A percentile compares a stretch with the other conserved stretches of the same genome.
These are phyloP conservation scores for Drosophila kohkoa DNA, from an alignment of 1,140 invertebrate species.

Conservation along the genomic window DNA sequence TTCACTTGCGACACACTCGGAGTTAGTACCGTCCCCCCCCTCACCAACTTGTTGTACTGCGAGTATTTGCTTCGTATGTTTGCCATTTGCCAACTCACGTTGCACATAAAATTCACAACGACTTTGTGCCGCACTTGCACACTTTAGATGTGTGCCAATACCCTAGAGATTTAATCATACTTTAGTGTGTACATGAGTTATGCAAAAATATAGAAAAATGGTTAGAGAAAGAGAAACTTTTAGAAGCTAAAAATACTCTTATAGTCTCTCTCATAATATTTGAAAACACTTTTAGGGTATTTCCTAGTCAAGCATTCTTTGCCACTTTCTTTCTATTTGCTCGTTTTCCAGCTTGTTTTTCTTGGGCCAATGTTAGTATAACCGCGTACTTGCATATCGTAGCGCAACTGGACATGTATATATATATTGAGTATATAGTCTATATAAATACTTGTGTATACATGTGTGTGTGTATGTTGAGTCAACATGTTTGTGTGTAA, in stretches of 20 bases:
- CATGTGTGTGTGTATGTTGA: neutral
- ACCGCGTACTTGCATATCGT: conserved; percentile 42
- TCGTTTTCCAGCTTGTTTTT: conserved; percentile 61
- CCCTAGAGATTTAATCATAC: neutral
- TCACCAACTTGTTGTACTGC: conserved; percentile 32
- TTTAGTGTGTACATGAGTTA: neutral
- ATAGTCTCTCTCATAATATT: too few species aligned
- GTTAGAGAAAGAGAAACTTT: too few species aligned
- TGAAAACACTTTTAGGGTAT: conserved; percentile 15
- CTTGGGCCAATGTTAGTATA: conserved; percentile 55
- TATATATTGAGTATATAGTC: conserved; percentile 7
- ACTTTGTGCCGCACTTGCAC: conserved; percentile 37
- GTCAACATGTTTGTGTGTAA: conserved; percentile 29
- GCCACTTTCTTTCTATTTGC: conserved; percentile 14
- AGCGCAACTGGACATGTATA: conserved; percentile 20
- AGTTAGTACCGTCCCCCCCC: conserved; percentile 18
- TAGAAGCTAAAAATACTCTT: too few species aligned
- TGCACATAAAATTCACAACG: conserved; percentile 62
- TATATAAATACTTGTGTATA: neutral
- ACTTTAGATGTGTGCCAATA: conserved; percentile 10
- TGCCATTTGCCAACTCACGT: conserved; percentile 52
- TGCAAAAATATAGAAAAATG: neutral
- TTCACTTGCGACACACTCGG: conserved; percentile 7
- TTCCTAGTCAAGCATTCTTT: neutral
- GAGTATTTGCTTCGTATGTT: conserved; percentile 49